Base-by-base conservation (phyloP, 2,888 invertebrate genomes). In the Selenia dentaria region DNA sequence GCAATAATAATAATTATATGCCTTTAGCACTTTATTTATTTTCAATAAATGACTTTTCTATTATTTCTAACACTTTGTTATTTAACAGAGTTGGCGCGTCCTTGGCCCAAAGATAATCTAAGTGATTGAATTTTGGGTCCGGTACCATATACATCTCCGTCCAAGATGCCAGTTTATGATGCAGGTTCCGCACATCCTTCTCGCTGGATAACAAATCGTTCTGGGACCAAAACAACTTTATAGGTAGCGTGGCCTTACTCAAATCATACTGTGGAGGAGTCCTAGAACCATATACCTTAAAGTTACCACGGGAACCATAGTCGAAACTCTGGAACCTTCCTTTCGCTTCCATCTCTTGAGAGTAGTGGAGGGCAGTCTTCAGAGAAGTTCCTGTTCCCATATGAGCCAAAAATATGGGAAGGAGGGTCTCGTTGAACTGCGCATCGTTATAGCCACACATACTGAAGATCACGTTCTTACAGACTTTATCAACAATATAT, bases 341-440 rank as follows among this genome's bases (percentile, higher is more conserved):
- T 2, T 87, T 89, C 0, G 82, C 81, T 2, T 74, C 48, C 0
- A 94, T 84, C 70, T 91, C 91, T 70, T 94, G 94, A 0, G 92
- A 91, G 60, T 92, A 95, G 70, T 97, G 96, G 0, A 94, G 79
- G 0, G 95, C 71, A 2, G 95, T 94, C 76, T 94, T 94, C 54
- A 94, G 92, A 0, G 96, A 96, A 0, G 95, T 93, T 0, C 96
- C 96, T 0, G 95, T 94, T 0, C 96, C 96, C 2, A 93, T 84
- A 61, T 95, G 94, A 11, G 91, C 83, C 31, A 95, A 65, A 58
- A 96, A 94, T 0, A 93, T 85, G 0, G 95, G 95, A n/a, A 96
- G 63, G 16, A 95, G 70, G 2, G 92, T 91, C 90, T 93, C 80
- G 68, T 96, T 94, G 32, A 95, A 92, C 69, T 96, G 93, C 12